phyloP scores from a whole-genome alignment of 2,888 invertebrate species.

The Apamea monoglypha region DNA sequence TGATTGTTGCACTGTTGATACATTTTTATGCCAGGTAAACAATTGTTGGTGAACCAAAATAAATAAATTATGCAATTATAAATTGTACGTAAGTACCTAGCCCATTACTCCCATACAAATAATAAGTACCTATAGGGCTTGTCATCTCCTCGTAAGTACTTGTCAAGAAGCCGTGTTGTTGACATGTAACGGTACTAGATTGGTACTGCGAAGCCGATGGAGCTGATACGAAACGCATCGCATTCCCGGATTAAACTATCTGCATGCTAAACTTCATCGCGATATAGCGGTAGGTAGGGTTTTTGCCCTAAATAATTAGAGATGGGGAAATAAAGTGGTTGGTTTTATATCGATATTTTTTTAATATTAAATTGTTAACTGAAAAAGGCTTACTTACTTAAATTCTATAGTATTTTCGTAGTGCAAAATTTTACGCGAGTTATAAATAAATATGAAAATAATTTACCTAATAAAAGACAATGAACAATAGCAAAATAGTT shows the following conservation, averaged over 20 bases:
- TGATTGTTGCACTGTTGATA: neutral
- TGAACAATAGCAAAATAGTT: neutral
- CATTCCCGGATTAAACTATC: constrained; percentile 31
- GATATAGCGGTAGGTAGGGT: constrained; percentile 7
- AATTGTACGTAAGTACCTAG: neutral
- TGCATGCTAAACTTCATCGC: constrained; percentile 44
- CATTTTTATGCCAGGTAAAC: neutral
- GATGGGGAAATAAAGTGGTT: neutral
- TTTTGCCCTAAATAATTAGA: constrained; percentile 6
- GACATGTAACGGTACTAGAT: constrained; percentile 57
- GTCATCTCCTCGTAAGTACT: constrained; percentile 16
- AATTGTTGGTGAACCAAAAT: neutral
- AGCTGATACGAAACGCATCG: constrained; percentile 42
- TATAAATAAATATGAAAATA: neutral
- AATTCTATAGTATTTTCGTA: neutral
- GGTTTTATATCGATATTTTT: constrained; percentile 12
- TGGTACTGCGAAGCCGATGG: constrained; percentile 50
- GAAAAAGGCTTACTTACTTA: too few relatives aligned
- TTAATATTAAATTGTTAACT: neutral
- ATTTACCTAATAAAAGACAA: neutral
- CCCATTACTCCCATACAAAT: neutral
- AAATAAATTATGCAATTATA: neutral
- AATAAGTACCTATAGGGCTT: constrained; percentile 1
- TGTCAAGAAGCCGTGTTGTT: constrained; percentile 30
- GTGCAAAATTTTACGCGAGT: neutral